Conservation (phyloP, 1,140 invertebrate species). For the Caenorhabditis briggsae region DNA sequence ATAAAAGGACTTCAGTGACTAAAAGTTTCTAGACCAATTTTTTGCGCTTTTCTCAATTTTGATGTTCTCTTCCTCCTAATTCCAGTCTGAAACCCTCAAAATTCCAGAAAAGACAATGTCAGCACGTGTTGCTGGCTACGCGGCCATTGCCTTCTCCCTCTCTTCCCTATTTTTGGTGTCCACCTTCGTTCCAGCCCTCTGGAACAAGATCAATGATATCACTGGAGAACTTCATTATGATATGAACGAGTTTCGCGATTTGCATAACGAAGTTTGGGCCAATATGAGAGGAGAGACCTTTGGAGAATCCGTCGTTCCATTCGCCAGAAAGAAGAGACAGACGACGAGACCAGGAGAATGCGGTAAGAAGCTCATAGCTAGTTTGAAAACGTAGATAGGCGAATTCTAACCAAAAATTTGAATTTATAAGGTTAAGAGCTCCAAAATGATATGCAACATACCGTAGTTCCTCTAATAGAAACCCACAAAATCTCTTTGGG, state of each 20-base stretch:
- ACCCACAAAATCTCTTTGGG: no score
- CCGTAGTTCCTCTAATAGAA: no score
- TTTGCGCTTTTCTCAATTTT: neutral
- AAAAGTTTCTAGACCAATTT: neutral
- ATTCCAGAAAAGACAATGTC: slow-evolving; percentile 44
- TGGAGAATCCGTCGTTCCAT: slow-evolving; percentile 48
- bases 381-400: neutral
- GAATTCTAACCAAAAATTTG: neutral
- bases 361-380: neutral
- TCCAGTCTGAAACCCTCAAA: neutral
- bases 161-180: slow-evolving; percentile 44
- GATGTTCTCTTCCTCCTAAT: neutral
- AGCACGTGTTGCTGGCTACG: slow-evolving; percentile 58
- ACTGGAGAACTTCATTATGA: slow-evolving; percentile 57
- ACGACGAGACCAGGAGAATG: slow-evolving; percentile 60
- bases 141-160: slow-evolving; percentile 60
- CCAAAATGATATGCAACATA: neutral
- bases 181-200: slow-evolving; percentile 52
- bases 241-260: slow-evolving; percentile 61
- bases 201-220: slow-evolving; percentile 56
- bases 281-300: slow-evolving; percentile 54
- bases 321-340: slow-evolving; percentile 61
- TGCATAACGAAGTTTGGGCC: slow-evolving; percentile 57
- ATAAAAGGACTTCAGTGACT: neutral
- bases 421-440: neutral